These are phyloP conservation scores for Noctilio leporinus DNA, from an alignment of 2,113 vertebrate genomes.

Conservation along the genomic window DNA sequence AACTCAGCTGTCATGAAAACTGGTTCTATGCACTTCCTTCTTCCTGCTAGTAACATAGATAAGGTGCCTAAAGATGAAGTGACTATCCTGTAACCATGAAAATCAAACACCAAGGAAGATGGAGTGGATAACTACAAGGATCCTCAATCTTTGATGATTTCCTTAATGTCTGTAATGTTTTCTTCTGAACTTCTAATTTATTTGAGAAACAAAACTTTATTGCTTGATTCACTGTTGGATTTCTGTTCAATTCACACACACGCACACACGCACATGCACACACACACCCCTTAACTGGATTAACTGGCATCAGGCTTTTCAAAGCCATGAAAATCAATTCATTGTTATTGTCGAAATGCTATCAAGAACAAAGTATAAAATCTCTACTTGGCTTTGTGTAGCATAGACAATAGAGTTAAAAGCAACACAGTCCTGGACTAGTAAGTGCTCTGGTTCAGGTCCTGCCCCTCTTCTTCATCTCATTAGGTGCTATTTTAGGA, in stretches of 20 bases:
- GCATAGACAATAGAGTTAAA: neutral
- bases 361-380: neutral
- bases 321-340: neutral
- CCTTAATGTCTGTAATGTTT: neutral
- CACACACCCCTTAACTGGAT: neutral
- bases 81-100: neutral
- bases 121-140: neutral
- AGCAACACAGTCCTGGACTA: neutral
- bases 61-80: neutral
- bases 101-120: neutral
- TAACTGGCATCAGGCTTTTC: neutral
- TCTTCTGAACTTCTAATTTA: neutral
- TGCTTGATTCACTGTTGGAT: neutral
- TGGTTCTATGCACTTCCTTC: neutral
- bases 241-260: neutral
- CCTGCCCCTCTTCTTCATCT: neutral
- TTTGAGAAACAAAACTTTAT: neutral
- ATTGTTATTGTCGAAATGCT: neutral
- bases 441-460: neutral
- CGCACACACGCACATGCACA: too few relatives aligned
- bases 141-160: neutral
- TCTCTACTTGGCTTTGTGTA: neutral
- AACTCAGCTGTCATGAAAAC: too few relatives aligned
- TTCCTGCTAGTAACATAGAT: neutral
- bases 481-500: neutral